Evolutionary conservation across 1,140 invertebrate species (phyloP).

Genomic region (Solenopsis fugax): DNA sequence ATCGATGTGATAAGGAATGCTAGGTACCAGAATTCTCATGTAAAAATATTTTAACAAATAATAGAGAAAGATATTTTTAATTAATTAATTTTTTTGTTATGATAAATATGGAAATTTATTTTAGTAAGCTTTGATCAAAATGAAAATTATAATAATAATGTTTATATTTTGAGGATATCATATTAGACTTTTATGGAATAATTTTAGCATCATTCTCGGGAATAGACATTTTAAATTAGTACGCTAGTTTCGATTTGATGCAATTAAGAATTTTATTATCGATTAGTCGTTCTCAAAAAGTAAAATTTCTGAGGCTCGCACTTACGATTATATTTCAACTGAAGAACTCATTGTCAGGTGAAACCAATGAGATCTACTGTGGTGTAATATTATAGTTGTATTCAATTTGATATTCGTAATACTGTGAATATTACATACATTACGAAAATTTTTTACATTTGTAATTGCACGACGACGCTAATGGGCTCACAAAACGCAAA

Average conservation of each 20-base stretch:
- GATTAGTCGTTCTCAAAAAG: too few species aligned
- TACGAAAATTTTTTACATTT: background rate
- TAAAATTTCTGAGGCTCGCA: too few species aligned
- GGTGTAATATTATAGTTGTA: background rate
- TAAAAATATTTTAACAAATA: constrained; percentile 8
- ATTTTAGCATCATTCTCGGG: background rate
- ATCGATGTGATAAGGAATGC: background rate
- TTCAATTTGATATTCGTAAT: background rate
- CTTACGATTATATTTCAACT: too few species aligned
- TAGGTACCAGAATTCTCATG: background rate
- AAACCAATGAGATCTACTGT: background rate
- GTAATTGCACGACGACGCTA: background rate
- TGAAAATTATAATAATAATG: background rate
- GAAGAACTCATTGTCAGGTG: background rate
- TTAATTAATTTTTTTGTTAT: background rate
- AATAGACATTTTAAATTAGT: background rate
- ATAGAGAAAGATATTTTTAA: background rate
- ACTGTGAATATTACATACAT: background rate
- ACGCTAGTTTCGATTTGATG: background rate
- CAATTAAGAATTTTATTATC: too few species aligned
- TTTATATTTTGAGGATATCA: background rate
- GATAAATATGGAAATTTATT: background rate
- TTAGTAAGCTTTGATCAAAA: background rate
- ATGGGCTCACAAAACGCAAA: background rate
- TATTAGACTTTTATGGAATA: background rate